These are phyloP conservation scores for Eulemur mongoz DNA, from an alignment of 2,797 vertebrate species.

Conservation along the genomic window DNA sequence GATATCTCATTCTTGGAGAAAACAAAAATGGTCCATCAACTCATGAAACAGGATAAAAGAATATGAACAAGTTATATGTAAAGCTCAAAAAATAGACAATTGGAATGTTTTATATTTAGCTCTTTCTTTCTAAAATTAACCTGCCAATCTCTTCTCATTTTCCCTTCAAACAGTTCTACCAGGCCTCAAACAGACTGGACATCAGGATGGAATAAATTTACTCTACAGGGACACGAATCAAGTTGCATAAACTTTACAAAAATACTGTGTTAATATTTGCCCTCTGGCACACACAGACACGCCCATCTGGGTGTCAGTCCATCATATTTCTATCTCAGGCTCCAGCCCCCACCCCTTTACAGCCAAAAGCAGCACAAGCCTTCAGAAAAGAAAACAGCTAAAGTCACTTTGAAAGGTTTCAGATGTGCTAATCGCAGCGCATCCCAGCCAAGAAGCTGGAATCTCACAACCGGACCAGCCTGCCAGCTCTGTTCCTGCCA, in stretches of 20 bases:
- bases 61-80: background rate
- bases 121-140: constrained; percentile 49
- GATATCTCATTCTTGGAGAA: background rate
- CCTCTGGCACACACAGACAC: constrained; percentile 30
- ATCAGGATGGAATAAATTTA: constrained; percentile 74
- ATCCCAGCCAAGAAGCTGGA: constrained; percentile 68
- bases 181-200: constrained; percentile 47
- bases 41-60: background rate
- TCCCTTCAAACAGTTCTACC: constrained; percentile 19
- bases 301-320: constrained; percentile 64
- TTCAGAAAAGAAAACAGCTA: constrained; percentile 73
- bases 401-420: constrained; percentile 72
- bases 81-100: background rate
- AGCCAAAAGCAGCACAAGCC: constrained; percentile 65
- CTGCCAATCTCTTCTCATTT: background rate
- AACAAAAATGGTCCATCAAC: background rate
- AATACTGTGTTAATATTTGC: constrained; percentile 80
- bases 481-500: constrained; percentile 32
- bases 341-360: constrained; percentile 49
- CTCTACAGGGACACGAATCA: constrained; percentile 60
- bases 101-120: background rate
- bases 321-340: constrained; percentile 59
- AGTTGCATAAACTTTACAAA: constrained; percentile 76
- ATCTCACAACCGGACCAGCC: constrained; percentile 48
- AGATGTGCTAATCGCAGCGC: constrained; percentile 66